Conservation (phyloP, 1,140 invertebrate genomes). For the Cryptotermes secundus region DNA sequence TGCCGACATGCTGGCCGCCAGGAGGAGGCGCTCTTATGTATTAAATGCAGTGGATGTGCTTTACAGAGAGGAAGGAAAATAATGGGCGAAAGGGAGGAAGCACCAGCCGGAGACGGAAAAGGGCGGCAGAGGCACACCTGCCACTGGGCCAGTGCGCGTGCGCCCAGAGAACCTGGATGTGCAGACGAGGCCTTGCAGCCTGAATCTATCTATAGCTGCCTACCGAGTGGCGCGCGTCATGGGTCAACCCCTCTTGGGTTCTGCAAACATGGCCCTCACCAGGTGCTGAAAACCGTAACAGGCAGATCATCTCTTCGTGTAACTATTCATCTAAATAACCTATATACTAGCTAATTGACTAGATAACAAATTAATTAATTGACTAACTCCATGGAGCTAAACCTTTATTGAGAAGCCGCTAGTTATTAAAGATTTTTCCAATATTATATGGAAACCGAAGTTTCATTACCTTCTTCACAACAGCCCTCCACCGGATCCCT, state of each 20-base stretch:
- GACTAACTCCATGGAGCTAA: too few relatives aligned
- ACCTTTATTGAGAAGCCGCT: too few relatives aligned
- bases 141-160: background rate
- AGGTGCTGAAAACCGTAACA: background rate
- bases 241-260: background rate
- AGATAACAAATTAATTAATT: too few relatives aligned
- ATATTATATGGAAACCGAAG: too few relatives aligned
- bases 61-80: slow-evolving; percentile 17
- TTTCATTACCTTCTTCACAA: too few relatives aligned
- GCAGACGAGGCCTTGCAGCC: too few relatives aligned
- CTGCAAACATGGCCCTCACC: background rate
- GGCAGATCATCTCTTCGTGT: too few relatives aligned
- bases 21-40: background rate
- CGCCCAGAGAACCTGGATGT: too few relatives aligned
- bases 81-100: slow-evolving; percentile 5
- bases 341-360: too few relatives aligned
- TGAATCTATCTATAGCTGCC: background rate
- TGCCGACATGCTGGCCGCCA: background rate
- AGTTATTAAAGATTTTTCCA: too few relatives aligned
- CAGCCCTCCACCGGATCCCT: too few relatives aligned
- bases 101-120: background rate
- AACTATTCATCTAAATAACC: too few relatives aligned
- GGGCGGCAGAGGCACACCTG: background rate
- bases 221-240: background rate
- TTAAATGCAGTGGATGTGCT: background rate